These are phyloP conservation scores for Drosophila gunungcola DNA, from an alignment of 1,140 invertebrate species.

Conservation along the genomic window DNA sequence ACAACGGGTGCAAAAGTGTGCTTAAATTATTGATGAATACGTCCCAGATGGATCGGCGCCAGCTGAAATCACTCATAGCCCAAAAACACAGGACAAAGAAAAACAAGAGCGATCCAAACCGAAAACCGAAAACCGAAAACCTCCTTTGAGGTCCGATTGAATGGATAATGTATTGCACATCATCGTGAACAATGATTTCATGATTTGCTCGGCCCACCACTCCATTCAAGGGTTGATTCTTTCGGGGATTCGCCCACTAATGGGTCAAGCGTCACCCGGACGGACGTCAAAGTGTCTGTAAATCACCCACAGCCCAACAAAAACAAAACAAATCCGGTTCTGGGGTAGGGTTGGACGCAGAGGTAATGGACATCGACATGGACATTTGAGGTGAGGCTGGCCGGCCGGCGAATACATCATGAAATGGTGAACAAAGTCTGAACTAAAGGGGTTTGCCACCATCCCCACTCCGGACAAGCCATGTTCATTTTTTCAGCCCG, in stretches of 20 bases:
- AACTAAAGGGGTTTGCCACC: conserved; percentile 21
- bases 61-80: conserved; percentile 73
- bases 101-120: conserved; percentile 24
- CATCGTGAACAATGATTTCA: conserved; percentile 81
- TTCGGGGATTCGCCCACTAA: conserved; percentile 72
- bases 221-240: conserved; percentile 59
- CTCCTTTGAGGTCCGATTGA: conserved; percentile 66
- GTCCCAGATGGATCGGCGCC: conserved; percentile 68
- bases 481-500: conserved; percentile 20
- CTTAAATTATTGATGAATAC: conserved; percentile 79
- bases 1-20: conserved; percentile 52
- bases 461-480: conserved; percentile 16
- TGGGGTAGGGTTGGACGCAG: not conserved
- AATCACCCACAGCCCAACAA: conserved; percentile 65
- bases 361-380: conserved; percentile 68
- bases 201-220: conserved; percentile 58
- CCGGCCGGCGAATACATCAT: conserved; percentile 65
- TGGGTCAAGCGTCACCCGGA: conserved; percentile 80
- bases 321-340: conserved; percentile 35
- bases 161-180: conserved; percentile 80
- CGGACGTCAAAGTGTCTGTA: conserved; percentile 81
- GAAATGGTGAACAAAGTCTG: conserved; percentile 46
- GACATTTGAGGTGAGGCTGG: conserved; percentile 60
- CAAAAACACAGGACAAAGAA: conserved; percentile 31
- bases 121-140: conserved; percentile 24